Base-by-base conservation (phyloP, 2,113 vertebrate species). In the Hippolais icterina region DNA sequence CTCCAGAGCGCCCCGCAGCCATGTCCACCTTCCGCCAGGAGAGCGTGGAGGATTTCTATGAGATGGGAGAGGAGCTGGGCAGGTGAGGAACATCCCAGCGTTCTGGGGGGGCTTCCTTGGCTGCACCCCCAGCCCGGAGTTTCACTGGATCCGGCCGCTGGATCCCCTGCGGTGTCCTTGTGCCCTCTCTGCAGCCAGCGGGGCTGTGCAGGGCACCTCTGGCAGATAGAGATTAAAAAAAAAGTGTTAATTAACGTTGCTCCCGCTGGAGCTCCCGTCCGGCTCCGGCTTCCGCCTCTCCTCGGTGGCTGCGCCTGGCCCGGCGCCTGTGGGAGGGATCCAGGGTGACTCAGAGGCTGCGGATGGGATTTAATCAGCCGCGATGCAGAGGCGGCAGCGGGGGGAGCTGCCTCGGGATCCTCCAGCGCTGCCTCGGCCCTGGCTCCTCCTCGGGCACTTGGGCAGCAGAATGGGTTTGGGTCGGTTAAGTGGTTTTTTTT, bases 41-140 rank as follows among this genome's bases (percentile, higher is more conserved):
- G 76, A 97, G 96, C 6, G 98, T 98, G 91, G 98, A 98, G 89
- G 97, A 98, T 1, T 97, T 98, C 89, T 98, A 98, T 5, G 98
- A 98, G 94, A 98, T 98, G 98, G 98, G 97, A 2, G 98, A 98
- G 56, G 98, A 98, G 90, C 96, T 98, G 92, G 98, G 98, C 94
- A 98, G 98, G 98, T 95, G 71, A 79, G 94, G 29, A 8, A 37
- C 17, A 44, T 44, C 42, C 37, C 37, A 39, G 37, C 0, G 0
- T 18, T 49, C 18, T 1, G 1, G 21, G 25, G 57, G 42, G 6
- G 21, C 9, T 69, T 29, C 60, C 4, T 0, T 14, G 39, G 15
- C 70, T 39, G 75, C 41, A 17, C 2, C 44, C 14, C 9, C 24
- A 25, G 31, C 16, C 0, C 0, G 35, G 50, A 41, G 21, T 50